Base-by-base conservation (phyloP, 2,888 invertebrate species). In the Diplazon laetatorius region DNA sequence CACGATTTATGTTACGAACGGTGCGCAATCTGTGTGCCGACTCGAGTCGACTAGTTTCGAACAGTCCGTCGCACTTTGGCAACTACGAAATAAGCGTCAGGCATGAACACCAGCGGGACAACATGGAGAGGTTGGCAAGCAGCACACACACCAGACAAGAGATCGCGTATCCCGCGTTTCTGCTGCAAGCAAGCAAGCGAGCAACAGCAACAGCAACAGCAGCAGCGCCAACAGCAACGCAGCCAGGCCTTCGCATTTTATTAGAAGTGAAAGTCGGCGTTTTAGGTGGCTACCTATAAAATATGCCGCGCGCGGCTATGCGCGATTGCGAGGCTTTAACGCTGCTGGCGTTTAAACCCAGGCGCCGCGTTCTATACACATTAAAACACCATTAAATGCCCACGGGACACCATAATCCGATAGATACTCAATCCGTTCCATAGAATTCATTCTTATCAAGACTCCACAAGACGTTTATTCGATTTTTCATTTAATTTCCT, bases 211-310 rank as follows among this genome's bases (percentile, higher is more conserved):
- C 12, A 39, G 59, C 37, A 55, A 25, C 9, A 55, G 39, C 48
- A 46, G 18, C 63, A n/a, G 25, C 59, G 22, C 63, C 70, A 66
- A 25, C 60, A 37, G 59, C 37, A 44, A 62, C 65, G 48, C 35
- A 44, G 44, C 18, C 85, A 86, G 84, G 85, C 86, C 87, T 86
- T 87, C 87, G 86, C 87, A 86, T 88, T 88, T 87, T 87, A 87
- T 87, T 87, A 88, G 87, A 86, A 88, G 87, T 88, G 88, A 88
- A 88, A 88, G 87, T 87, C 86, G 79, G 80, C 83, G 83, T 85
- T 87, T 87, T 87, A 86, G 86, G 86, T 83, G 79, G 83, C 85
- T 82, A 80, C 77, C 78, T 78, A 82, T 82, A 80, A 82, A 82
- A 82, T 80, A 82, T 82, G 73, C 75, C 65, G 78, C 60, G 78